Conservation (phyloP, 2,113 vertebrate genomes). For the Periophthalmodon schlosseri region DNA sequence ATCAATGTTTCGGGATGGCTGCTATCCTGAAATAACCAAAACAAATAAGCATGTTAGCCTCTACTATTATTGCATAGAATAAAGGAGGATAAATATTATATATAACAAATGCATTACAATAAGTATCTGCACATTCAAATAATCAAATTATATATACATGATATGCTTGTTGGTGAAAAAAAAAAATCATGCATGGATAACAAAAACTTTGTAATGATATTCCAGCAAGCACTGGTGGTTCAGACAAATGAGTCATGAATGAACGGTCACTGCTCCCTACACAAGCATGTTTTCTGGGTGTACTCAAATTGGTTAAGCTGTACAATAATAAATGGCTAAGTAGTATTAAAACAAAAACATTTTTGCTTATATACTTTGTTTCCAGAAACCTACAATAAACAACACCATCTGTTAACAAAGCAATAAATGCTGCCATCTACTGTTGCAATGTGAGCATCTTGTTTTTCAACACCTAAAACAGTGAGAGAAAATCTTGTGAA, state of each 20-base stretch:
- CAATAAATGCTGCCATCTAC: slow-evolving; percentile 54
- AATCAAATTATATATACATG: too few species aligned
- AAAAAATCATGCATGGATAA: slow-evolving; percentile 8
- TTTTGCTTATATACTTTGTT: background rate
- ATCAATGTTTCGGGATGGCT: slow-evolving; percentile 93
- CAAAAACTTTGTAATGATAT: slow-evolving; percentile 13
- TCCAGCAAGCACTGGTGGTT: background rate
- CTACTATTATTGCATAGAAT: background rate
- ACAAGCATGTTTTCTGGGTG: background rate
- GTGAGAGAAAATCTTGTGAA: background rate
- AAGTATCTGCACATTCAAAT: too few species aligned
- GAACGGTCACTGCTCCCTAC: background rate
- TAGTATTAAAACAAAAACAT: background rate
- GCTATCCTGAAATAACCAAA: slow-evolving; percentile 82
- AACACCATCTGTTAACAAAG: background rate
- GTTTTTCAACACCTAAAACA: background rate
- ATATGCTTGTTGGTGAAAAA: too few species aligned
- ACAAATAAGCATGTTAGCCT: slow-evolving; percentile 6
- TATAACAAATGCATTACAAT: background rate
- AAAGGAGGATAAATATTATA: background rate
- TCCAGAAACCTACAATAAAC: background rate
- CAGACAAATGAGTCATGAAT: background rate
- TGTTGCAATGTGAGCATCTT: slow-evolving; percentile 16
- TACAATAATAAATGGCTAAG: background rate
- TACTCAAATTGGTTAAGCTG: background rate